Percentiles rank a stretch among this genome's conserved stretches.
phyloP scores from a whole-genome alignment of 2,888 invertebrate species.

The Pyrochroa serraticornis region DNA sequence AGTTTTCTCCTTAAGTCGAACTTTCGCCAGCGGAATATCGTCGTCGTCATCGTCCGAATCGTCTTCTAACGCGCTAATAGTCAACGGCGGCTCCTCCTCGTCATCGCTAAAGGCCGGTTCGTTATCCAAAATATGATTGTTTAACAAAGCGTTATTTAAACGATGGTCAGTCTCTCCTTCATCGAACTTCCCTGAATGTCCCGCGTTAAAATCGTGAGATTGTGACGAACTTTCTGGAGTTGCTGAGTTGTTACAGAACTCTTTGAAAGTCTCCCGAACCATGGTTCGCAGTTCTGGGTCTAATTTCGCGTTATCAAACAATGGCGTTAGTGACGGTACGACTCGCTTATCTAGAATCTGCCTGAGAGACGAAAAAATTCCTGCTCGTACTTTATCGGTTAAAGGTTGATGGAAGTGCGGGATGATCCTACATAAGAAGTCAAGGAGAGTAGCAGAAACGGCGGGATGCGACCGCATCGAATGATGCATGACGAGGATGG shows the following conservation, averaged over 20 bases:
- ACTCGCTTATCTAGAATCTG: slow-evolving; percentile 93
- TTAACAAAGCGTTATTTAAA: slow-evolving; percentile 38
- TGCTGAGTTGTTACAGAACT: slow-evolving; percentile 69
- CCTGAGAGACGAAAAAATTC: slow-evolving; percentile 81
- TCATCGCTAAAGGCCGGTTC: slow-evolving; percentile 87
- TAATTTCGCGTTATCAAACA: slow-evolving; percentile 87
- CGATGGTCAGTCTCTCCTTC: slow-evolving; percentile 37
- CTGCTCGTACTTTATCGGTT: slow-evolving; percentile 78
- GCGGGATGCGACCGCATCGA: slow-evolving; percentile 91
- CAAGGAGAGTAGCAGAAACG: slow-evolving; percentile 86
- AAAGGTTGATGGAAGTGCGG: slow-evolving; percentile 83
- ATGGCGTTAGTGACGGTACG: slow-evolving; percentile 79
- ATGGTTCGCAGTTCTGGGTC: slow-evolving; percentile 83
- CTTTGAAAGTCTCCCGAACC: slow-evolving; percentile 89
- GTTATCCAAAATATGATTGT: slow-evolving; percentile 62
- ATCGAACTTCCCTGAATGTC: slow-evolving; percentile 41
- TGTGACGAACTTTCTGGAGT: slow-evolving; percentile 48
- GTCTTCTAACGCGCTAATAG: slow-evolving; percentile 60
- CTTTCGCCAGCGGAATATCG: slow-evolving; percentile 79
- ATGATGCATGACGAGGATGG: slow-evolving; percentile 92
- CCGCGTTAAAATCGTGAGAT: slow-evolving; percentile 38
- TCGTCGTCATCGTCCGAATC: slow-evolving; percentile 76
- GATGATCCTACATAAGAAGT: slow-evolving; percentile 91
- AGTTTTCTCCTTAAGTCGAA: slow-evolving; percentile 66
- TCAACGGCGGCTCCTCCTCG: slow-evolving; percentile 69